Conservation (phyloP, 1,140 invertebrate genomes). For the Euura saliciscinereae region DNA sequence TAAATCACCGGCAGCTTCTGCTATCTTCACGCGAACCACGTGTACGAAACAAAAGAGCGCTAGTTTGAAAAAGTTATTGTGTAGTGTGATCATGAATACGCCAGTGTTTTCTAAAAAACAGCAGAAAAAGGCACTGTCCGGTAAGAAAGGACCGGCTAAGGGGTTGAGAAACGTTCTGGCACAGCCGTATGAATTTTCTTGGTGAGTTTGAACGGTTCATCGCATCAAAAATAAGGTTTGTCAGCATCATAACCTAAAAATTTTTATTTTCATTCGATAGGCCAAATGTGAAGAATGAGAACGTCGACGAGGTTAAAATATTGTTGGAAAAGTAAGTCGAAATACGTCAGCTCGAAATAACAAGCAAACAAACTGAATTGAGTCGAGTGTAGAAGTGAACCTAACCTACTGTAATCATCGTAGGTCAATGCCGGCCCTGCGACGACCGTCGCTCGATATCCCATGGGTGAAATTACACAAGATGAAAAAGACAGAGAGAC, state of each 20-base stretch:
- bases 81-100: conserved; percentile 7
- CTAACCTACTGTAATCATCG: conserved; percentile 9
- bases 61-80: too few species aligned
- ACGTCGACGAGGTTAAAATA: conserved; percentile 26
- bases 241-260: background rate
- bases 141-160: conserved; percentile 40
- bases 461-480: conserved; percentile 43
- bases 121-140: conserved; percentile 38
- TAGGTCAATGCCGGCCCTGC: conserved; percentile 32
- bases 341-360: conserved; percentile 13
- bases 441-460: conserved; percentile 26
- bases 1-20: too few species aligned
- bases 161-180: conserved; percentile 45
- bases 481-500: conserved; percentile 44
- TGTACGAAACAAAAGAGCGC: too few species aligned
- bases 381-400: conserved; percentile 16
- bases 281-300: conserved; percentile 38
- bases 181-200: conserved; percentile 38
- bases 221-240: background rate
- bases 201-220: conserved; percentile 31
- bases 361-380: conserved; percentile 17
- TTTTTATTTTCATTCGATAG: conserved; percentile 26
- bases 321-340: conserved; percentile 40
- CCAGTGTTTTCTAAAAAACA: conserved; percentile 39
- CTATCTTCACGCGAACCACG: too few species aligned